Conservation (phyloP, 2,888 invertebrate genomes). For the Sepiola atlantica region DNA sequence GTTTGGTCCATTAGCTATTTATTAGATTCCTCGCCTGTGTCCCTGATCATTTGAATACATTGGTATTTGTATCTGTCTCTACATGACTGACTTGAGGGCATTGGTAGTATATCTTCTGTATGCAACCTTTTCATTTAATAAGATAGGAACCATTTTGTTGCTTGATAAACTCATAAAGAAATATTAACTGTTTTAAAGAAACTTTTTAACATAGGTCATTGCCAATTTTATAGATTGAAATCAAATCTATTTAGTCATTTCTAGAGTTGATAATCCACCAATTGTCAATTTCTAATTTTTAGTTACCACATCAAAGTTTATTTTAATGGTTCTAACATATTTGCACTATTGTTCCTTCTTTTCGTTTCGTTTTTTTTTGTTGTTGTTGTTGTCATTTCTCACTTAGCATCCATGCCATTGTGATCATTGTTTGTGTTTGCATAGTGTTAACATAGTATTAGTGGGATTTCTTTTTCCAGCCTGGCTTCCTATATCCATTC, state of each 20-base stretch:
- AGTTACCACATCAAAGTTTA: neutral
- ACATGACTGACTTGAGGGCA: neutral
- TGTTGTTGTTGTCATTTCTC: neutral
- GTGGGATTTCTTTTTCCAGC: conserved; percentile 1
- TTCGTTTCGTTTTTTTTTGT: neutral
- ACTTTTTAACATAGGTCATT: neutral
- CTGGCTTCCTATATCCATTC: neutral
- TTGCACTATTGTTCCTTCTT: neutral
- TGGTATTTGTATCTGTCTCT: neutral
- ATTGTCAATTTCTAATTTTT: neutral
- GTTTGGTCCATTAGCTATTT: conserved; percentile 6
- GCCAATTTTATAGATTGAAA: neutral
- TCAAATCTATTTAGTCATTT: neutral
- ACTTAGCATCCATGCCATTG: neutral
- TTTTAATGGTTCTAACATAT: neutral
- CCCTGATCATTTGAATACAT: neutral
- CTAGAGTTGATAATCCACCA: neutral
- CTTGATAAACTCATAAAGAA: neutral
- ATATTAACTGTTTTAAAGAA: neutral
- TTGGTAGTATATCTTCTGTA: neutral
- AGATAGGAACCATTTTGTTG: neutral
- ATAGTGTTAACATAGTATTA: neutral
- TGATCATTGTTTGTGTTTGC: conserved; percentile 32
- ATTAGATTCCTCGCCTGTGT: neutral
- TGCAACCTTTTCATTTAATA: neutral